phyloP scores from a whole-genome alignment of 2,888 invertebrate genomes.

The Stenodema calcarata region DNA sequence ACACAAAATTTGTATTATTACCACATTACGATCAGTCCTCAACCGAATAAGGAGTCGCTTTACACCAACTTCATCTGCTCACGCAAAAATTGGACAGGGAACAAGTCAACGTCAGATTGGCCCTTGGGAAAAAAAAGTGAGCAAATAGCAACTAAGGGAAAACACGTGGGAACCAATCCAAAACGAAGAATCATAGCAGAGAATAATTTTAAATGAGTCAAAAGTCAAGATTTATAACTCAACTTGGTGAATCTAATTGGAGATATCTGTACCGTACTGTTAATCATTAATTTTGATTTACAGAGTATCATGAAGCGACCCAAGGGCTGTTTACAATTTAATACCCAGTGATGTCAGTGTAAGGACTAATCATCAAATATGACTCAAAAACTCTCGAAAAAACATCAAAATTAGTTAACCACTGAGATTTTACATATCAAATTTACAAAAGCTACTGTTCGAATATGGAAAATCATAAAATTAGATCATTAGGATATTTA shows the following conservation, averaged over 20 bases:
- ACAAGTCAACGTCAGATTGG: no score
- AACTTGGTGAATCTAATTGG: background rate
- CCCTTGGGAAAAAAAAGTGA: no score
- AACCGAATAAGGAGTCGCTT: no score
- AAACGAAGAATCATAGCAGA: background rate
- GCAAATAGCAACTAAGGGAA: no score
- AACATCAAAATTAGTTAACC: background rate
- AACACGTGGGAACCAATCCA: no score
- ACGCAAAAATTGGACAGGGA: no score
- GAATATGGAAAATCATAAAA: background rate
- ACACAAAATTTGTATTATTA: no score
- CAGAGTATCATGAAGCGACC: background rate
- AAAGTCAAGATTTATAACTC: background rate
- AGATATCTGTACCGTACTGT: no score
- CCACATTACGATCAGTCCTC: no score
- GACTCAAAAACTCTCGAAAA: background rate
- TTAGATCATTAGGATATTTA: background rate
- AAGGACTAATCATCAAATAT: background rate
- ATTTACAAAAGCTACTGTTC: background rate
- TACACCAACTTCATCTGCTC: no score
- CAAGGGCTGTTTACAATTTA: background rate
- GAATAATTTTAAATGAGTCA: background rate
- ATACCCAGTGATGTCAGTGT: background rate
- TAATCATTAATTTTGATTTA: background rate
- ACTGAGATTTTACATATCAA: background rate